Evolutionary conservation across 2,797 vertebrate genomes (phyloP), one percentile per base, ranked within the genome.

Genomic region (Bovichtus diacanthus): DNA sequence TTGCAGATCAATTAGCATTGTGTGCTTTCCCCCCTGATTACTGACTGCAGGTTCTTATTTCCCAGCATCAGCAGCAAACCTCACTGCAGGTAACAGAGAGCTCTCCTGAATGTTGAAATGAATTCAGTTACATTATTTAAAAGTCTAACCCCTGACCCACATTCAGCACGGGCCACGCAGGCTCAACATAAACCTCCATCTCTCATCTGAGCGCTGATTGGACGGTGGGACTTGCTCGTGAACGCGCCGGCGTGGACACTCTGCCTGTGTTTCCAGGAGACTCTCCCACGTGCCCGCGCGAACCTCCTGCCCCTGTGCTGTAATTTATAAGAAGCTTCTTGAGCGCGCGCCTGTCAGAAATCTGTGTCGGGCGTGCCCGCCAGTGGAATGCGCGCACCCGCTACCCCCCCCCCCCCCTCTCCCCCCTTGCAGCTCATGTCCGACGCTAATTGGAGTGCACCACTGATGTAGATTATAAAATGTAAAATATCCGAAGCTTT

Each of bases 241-340:
- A 50, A 9, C 80, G 87, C 86, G 87, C 90, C 36, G 38, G 13
- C 76, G 67, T 65, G 81, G 16, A 80, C 88, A 12, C 82, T 76
- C 78, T 11, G 53, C 70, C 84, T n/a, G 85, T 94, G 93, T 93
- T 89, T 93, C 92, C 86, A 91, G 90, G 93, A 92, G 92, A 90
- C 74, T 85, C 82, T 86, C 63, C 54, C 39, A 1, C 80, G 72
- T 84, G 86, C 59, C 43, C 77, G 81, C 85, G 85, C 60, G 10
- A 13, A 39, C 64, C 23, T 21, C 34, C 50, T 3, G 12, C n/a
- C 2, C 21, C n/a, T 3, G 12, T 11, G 21, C 21, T 27, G 27
- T 9, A 8, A 27, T 6, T 13, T 18, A 9, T 58, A 50, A 54
- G 55, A 41, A 27, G 39, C 63, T 41, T 18, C 44, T 3, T 25